phyloP scores from a whole-genome alignment of 2,888 invertebrate genomes.

The Octonoba sinensis region DNA sequence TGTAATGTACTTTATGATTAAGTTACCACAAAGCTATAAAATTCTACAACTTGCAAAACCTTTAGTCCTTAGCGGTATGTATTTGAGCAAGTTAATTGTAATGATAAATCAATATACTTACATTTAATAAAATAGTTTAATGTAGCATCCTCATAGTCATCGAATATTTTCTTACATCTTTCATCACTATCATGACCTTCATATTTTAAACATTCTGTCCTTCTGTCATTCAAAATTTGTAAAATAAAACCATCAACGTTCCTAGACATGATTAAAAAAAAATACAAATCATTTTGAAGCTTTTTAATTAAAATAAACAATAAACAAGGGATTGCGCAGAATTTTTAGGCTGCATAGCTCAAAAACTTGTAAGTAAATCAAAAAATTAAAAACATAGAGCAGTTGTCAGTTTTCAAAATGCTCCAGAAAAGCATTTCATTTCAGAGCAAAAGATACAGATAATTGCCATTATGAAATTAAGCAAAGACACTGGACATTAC shows the following conservation, averaged over 20 bases:
- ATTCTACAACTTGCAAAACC: no score
- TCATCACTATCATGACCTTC: constrained; percentile 77
- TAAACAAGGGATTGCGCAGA: no score
- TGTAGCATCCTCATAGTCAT: constrained; percentile 82
- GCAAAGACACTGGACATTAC: no score
- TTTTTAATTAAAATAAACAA: no score
- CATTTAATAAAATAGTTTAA: constrained; percentile 95
- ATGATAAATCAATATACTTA: constrained; percentile 72
- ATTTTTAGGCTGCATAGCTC: background rate
- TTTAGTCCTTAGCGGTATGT: no score
- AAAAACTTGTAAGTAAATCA: background rate
- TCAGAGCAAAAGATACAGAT: no score
- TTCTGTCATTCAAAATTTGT: constrained; percentile 84
- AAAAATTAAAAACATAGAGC: background rate
- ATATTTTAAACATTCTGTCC: constrained; percentile 82
- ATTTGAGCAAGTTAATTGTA: background rate
- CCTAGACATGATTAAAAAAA: constrained; percentile 72
- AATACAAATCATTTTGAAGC: no score
- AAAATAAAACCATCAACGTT: constrained; percentile 87
- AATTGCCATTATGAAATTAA: no score
- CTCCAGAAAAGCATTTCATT: no score
- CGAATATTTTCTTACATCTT: constrained; percentile 79
- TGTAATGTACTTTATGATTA: no score
- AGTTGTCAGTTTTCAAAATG: no score
- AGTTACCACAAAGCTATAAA: no score